These are phyloP conservation scores for Rana temporaria DNA, from an alignment of 2,113 vertebrate genomes.

Conservation along the genomic window DNA sequence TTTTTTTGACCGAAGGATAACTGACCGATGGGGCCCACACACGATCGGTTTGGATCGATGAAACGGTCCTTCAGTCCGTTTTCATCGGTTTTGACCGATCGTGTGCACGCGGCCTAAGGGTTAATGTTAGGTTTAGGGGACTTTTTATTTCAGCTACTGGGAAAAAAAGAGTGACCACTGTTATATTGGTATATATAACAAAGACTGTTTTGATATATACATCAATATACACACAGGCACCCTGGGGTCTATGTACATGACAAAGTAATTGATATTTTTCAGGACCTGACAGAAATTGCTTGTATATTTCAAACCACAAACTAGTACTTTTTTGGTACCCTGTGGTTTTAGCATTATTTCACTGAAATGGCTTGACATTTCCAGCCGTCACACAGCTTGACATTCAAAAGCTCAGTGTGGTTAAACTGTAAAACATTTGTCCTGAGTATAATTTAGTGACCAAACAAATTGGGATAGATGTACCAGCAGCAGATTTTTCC, in stretches of 20 bases:
- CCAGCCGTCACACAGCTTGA: conserved; percentile 43
- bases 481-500: conserved; percentile 31
- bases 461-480: conserved; percentile 27
- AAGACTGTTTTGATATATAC: too few relatives aligned
- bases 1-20: too few relatives aligned
- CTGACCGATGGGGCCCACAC: too few relatives aligned
- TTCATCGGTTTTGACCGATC: too few relatives aligned
- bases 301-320: background rate
- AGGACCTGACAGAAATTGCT: background rate
- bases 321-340: background rate
- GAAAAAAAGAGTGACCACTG: too few relatives aligned
- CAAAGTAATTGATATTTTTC: conserved; percentile 19
- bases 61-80: too few relatives aligned
- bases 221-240: too few relatives aligned
- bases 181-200: too few relatives aligned
- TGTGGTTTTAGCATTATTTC: conserved; percentile 18
- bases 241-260: background rate
- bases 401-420: conserved; percentile 6
- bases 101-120: too few relatives aligned
- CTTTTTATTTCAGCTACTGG: too few relatives aligned
- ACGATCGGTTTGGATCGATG: too few relatives aligned
- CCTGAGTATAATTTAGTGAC: conserved; percentile 15
- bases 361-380: conserved; percentile 38
- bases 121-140: too few relatives aligned
- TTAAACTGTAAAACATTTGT: conserved; percentile 32